Evolutionary conservation across 2,113 vertebrate species (phyloP), one percentile per base, ranked within the genome.

Genomic region (Lipophrys pholis): DNA sequence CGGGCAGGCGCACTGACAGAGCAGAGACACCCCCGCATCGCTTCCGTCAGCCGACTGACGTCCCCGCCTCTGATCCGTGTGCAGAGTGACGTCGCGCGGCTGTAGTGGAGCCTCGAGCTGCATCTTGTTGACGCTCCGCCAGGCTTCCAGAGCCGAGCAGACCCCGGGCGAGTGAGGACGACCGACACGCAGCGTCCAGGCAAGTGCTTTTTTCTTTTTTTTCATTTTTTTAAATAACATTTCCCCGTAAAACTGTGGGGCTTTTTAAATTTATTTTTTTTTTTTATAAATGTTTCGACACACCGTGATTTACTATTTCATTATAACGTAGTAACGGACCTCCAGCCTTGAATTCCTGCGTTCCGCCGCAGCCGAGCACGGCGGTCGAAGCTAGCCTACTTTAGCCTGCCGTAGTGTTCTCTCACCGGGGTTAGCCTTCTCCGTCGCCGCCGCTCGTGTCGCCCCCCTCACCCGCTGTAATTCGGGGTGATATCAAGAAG

Each of bases 21-120:
- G 81, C 65, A 87, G 83, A 91, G 90, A 93, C 93, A 89, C 91
- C 92, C 91, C 92, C 88, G 90, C 91, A 91, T 85, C 81, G 86
- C 91, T 93, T 93, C 93, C 92, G 90, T 89, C 87, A 85, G 90
- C 76, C 87, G 82, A 79, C 63, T 93, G 92, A 92, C 93, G 92
- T 92, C 85, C 88, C 87, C 89, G 86, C 87, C 90, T 85, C 81
- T 83, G 71, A 50, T 76, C 73, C 62, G 91, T 83, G 92, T 86
- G 81, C 87, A 80, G 79, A 46, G 92, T 93, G 92, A 93, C 93
- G 93, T 92, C 38, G 40, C 80, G 51, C 71, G 78, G 65, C 88
- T 85, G 92, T 88, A 91, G 91, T 84, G 91, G 87, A 90, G 86
- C 87, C 78, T 91, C 86, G 74, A 59, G 88, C 89, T 89, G 91